Conservation (phyloP, 2,797 vertebrate genomes). For the Clarias laeviceps region DNA sequence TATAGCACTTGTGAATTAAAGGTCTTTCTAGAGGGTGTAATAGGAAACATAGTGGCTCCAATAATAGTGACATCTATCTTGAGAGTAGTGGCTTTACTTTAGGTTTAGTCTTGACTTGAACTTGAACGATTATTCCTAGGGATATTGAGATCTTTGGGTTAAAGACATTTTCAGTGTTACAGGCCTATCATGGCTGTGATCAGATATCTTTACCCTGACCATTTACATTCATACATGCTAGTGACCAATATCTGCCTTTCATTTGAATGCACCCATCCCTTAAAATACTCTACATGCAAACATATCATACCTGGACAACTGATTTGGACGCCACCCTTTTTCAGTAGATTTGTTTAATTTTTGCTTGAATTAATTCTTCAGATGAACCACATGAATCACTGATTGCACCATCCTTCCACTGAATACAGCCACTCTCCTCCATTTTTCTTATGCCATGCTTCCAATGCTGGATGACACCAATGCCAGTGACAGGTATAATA, state of each 20-base stretch:
- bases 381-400: background rate
- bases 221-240: background rate
- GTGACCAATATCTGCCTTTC: background rate
- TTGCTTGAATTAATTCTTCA: background rate
- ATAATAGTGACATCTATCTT: background rate
- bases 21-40: background rate
- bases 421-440: background rate
- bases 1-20: background rate
- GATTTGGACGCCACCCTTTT: background rate
- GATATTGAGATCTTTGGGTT: background rate
- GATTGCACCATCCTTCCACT: background rate
- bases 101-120: background rate
- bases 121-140: background rate
- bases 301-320: background rate
- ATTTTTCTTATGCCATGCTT: background rate
- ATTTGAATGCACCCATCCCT: background rate
- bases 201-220: background rate
- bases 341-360: background rate
- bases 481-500: background rate
- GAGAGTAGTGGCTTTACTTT: background rate
- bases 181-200: background rate
- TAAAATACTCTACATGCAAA: background rate
- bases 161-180: background rate
- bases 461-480: background rate
- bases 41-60: background rate